Percentiles rank a stretch among this genome's conserved stretches.
These are phyloP conservation scores for Pterocles orientalis DNA, from an alignment of 2,113 vertebrate species.

Conservation along the genomic window DNA sequence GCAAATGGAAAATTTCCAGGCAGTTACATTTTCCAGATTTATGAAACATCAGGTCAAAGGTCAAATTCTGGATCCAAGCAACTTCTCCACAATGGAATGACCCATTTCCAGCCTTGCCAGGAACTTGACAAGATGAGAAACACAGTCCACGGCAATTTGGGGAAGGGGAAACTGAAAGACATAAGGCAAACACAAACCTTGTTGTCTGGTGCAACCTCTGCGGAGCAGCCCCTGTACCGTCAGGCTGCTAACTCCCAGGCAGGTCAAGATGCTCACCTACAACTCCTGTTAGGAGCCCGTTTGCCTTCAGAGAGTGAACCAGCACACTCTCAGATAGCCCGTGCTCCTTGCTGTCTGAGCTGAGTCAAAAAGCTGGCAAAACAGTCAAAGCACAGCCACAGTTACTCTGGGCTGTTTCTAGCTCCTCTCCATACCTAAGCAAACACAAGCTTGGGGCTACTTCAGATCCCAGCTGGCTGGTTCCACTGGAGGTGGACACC, in stretches of 20 bases:
- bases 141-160: not conserved
- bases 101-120: not conserved
- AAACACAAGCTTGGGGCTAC: not conserved
- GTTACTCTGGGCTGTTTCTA: not conserved
- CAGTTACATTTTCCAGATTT: conserved; percentile 33
- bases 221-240: accelerated
- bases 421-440: not conserved
- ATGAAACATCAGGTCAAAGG: conserved; percentile 4
- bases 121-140: not conserved
- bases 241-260: not conserved
- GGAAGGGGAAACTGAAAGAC: not conserved
- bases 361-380: not conserved
- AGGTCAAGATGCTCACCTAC: not conserved
- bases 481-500: not conserved
- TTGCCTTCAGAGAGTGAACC: not conserved
- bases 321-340: not conserved
- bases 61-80: not conserved
- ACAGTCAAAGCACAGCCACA: accelerated
- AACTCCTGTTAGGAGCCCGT: not conserved
- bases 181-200: accelerated
- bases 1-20: not conserved
- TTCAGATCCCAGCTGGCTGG: not conserved
- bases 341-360: not conserved
- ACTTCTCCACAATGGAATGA: not conserved
- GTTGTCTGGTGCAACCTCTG: not conserved